phyloP scores from a whole-genome alignment of 2,797 vertebrate species.

The Hemibagrus guttatus region DNA sequence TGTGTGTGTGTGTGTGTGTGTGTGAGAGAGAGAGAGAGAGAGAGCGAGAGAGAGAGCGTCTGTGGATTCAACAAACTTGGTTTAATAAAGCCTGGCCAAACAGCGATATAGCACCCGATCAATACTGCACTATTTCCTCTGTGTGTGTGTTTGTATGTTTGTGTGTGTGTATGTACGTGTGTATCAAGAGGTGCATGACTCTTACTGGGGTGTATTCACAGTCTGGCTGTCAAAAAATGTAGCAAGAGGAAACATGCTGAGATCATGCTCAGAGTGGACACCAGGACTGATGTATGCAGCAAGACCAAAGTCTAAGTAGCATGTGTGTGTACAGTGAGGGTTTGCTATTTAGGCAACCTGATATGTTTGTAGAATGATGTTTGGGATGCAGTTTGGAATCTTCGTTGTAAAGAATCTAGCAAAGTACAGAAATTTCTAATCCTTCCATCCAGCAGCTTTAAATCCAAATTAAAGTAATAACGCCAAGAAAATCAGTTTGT shows the following conservation, averaged over 20 bases:
- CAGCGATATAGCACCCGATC: constrained; percentile 29
- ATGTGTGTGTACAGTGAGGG: no score
- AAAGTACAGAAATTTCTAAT: neutral
- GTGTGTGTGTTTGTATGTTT: constrained; percentile 6
- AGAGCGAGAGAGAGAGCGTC: neutral
- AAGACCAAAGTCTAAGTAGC: no score
- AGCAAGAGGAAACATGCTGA: no score
- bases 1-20: constrained; percentile 26
- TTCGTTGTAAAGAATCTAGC: neutral
- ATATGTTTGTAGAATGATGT: neutral
- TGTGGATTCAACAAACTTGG: constrained; percentile 29
- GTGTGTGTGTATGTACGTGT: no score
- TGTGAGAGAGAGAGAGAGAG: constrained; percentile 5
- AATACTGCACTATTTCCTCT: constrained; percentile 18
- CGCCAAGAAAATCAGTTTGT: neutral
- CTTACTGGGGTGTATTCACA: no score
- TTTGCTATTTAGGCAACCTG: neutral
- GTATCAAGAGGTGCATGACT: no score
- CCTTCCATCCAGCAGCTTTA: neutral
- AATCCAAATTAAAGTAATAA: neutral
- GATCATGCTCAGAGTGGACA: no score
- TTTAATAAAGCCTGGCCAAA: constrained; percentile 51
- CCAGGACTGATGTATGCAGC: no score
- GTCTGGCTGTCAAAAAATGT: no score
- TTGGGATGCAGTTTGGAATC: neutral